Base-by-base conservation (phyloP, 2,113 vertebrate species). In the Salvelinus namaycush region DNA sequence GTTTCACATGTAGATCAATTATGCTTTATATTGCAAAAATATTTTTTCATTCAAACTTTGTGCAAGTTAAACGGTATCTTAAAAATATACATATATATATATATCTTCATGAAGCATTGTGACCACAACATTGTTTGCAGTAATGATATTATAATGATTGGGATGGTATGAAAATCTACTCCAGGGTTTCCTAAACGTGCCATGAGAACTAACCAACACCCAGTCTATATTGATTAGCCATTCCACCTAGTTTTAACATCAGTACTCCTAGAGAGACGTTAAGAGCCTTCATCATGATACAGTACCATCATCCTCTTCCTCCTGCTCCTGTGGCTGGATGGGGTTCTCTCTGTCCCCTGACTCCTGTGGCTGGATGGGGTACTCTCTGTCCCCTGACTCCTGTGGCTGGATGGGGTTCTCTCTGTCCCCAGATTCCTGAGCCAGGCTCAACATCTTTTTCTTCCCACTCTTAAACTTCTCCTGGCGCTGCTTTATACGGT, bases 401-500 rank as follows among this genome's bases (percentile, higher is more conserved):
- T 97, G 96, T 34, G 89, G 34, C 34, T 39, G 34, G 34, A 39
- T 39, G 34, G 34, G 34, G 34, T 39, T 39, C 7, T 39, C 39
- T 44, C 92, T 95, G n/a, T 98, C 97, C 76, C 87, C 92, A n/a
- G 96, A 95, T 79, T 96, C 95, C 87, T 97, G 96, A 39, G 90
- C 92, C 88, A 97, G 86, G 88, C 95, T 98, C 73, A 97, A 89
- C 96, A 99, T 95, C 91, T 93, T 96, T 90, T 98, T 97, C 93
- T 99, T 99, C 81, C 97, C 97, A 89, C 96, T 96, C 93, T 98
- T 99, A 87, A 98, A 98, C 87, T 99, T 99, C 90, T 99, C 94
- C 88, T 99, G 98, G 70, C 97, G 94, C 86, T 95, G 95, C 91
- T 99, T 99, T 93, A 99, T 99, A 83, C 95, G 97, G 81, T 99